A percentile compares a stretch with the other conserved stretches of the same genome.
These are phyloP conservation scores for Papilio polytes DNA, from an alignment of 1,140 invertebrate genomes.

Conservation along the genomic window DNA sequence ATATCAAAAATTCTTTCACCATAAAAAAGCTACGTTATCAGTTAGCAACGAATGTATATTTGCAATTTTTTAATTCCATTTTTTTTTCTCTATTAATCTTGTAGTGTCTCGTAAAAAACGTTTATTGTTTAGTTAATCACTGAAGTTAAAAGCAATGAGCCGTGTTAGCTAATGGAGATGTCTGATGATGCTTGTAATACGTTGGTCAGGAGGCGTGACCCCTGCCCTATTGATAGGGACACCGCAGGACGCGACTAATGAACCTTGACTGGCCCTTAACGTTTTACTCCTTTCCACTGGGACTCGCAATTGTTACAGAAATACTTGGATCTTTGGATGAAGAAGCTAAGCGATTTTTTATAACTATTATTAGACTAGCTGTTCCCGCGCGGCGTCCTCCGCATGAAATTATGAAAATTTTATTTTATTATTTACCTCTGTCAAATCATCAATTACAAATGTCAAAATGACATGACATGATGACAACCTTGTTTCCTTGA, in stretches of 20 bases:
- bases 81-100: no score
- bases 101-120: neutral
- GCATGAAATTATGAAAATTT: no score
- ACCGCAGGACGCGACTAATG: neutral
- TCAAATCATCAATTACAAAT: no score
- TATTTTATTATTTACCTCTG: no score
- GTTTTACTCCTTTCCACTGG: neutral
- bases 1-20: no score
- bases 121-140: neutral
- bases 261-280: neutral
- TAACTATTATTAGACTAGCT: no score
- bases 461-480: no score
- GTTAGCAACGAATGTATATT: no score
- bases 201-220: slow-evolving; percentile 1
- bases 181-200: neutral
- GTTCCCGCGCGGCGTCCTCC: no score
- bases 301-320: neutral
- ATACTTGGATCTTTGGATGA: neutral
- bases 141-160: neutral
- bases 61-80: no score
- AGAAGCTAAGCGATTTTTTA: neutral
- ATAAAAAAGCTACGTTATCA: no score
- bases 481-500: no score
- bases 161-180: neutral
- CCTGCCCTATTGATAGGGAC: neutral